Evolutionary conservation across 2,888 invertebrate species (phyloP).

Genomic region (Eulithis prunata): DNA sequence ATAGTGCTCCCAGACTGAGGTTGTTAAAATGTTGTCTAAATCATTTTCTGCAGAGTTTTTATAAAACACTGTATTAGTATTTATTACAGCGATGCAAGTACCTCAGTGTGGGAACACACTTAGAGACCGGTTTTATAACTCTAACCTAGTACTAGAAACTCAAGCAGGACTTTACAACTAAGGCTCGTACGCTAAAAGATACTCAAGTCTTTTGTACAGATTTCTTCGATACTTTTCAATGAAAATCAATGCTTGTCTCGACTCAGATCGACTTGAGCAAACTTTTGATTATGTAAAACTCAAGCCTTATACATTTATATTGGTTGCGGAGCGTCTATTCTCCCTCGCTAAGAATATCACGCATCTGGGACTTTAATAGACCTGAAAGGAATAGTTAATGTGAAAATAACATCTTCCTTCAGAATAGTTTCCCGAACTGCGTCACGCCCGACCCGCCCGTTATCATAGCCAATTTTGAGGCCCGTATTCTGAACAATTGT

Average conservation of each 20-base stretch:
- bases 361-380: constrained; percentile 1
- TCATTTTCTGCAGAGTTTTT: too few species aligned
- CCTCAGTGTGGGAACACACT: background rate
- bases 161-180: background rate
- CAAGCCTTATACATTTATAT: background rate
- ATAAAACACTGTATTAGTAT: too few species aligned
- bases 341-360: background rate
- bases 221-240: too few species aligned
- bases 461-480: background rate
- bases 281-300: too few species aligned
- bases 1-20: background rate
- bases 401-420: too few species aligned
- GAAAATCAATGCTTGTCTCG: too few species aligned
- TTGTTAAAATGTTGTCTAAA: background rate
- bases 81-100: background rate
- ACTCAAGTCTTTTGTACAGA: too few species aligned
- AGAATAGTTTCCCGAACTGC: background rate
- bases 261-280: too few species aligned
- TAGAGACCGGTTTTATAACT: background rate
- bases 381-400: background rate
- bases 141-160: background rate
- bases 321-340: background rate
- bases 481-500: background rate
- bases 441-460: background rate
- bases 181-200: too few species aligned